Percentiles rank a stretch among this genome's conserved stretches.
phyloP scores from a whole-genome alignment of 2,113 vertebrate species.

The Puffinus mauretanicus region DNA sequence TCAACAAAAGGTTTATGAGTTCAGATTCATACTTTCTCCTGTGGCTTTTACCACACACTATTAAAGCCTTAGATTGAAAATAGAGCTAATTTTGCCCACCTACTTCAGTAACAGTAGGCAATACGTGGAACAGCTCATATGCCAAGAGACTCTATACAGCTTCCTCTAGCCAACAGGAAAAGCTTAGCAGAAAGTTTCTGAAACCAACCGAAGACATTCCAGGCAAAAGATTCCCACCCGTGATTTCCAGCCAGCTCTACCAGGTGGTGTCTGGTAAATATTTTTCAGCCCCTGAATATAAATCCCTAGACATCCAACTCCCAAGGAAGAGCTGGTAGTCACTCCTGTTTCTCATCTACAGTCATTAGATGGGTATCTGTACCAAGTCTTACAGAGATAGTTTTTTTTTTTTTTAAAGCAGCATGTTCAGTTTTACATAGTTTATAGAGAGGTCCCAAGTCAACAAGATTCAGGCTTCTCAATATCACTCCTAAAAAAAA shows the following conservation, averaged over 20 bases:
- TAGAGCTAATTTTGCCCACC: neutral
- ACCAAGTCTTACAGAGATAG: neutral
- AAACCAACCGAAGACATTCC: neutral
- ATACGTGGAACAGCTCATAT: neutral
- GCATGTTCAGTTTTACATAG: neutral
- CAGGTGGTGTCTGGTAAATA: neutral
- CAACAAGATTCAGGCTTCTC: neutral
- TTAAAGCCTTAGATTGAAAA: neutral
- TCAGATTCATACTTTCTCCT: neutral
- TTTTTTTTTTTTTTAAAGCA: neutral
- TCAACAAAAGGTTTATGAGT: neutral
- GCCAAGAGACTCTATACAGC: neutral
- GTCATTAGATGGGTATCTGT: neutral
- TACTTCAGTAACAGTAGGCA: neutral
- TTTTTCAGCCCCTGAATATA: neutral
- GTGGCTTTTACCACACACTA: neutral
- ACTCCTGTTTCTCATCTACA: neutral
- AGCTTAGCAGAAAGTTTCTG: neutral
- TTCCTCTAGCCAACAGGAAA: neutral
- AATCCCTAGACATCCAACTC: neutral
- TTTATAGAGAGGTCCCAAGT: neutral
- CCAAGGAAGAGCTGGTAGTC: neutral
- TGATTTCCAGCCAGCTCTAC: neutral
- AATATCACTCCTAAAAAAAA: neutral
- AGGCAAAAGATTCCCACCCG: neutral